Evolutionary conservation across 2,113 vertebrate species (phyloP), one percentile per base, ranked within the genome.

Genomic region (Hucho hucho): DNA sequence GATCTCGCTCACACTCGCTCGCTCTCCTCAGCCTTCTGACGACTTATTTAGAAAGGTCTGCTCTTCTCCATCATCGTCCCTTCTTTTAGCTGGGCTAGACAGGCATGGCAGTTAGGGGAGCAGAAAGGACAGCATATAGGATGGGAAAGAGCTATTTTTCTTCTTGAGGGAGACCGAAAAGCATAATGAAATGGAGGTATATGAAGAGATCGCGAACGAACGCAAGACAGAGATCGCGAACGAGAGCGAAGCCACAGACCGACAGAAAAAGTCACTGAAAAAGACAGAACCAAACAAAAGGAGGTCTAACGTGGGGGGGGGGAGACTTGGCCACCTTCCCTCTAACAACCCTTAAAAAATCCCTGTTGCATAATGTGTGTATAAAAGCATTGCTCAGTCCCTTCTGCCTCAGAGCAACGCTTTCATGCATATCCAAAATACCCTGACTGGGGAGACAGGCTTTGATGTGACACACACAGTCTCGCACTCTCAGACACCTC

Each of bases 381-480:
- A 7, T 61, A n/a, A 61, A 22, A n/a, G 9, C 58, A 61, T 61
- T 16, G 13, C 18, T 61, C 58, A 22, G 20, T 61, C n/a, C 58
- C 20, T 9, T 61, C 12, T 56, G 64, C 47, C 73, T 76, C 64
- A 28, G 24, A 70, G 4, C 79, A 67, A 65, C 59, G 9, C 71
- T 73, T 78, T 83, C 68, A 79, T 82, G 80, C 80, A 69, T 77
- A 59, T 64, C 77, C 2, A 16, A 79, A 29, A 71, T 81, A 32
- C 72, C 78, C 58, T 77, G 75, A 84, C 79, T 72, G 74, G 65
- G 61, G 79, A 83, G 77, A 73, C 80, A 22, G 49, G 46, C 79
- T 86, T 83, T 87, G 77, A 87, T 82, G 85, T 78, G 69, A 12
- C 59, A 76, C 68, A 79, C 64, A 49, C 68, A 22, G 6, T 32